Evolutionary conservation across 2,888 invertebrate genomes (phyloP).

Genomic region (Dicyrtoma fusca): DNA sequence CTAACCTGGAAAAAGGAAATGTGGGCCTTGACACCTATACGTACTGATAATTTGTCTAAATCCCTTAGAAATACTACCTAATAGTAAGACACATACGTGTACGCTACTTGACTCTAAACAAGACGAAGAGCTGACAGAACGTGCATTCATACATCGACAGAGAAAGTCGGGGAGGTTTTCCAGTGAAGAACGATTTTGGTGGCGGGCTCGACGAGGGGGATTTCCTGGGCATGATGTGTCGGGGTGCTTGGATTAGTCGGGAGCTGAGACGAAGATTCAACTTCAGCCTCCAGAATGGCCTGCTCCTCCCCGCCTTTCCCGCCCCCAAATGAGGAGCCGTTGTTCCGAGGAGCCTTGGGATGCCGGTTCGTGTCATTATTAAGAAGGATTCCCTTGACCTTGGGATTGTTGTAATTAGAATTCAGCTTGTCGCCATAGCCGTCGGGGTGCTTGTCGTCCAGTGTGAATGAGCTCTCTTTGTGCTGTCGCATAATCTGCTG

Average conservation of each 20-base stretch:
- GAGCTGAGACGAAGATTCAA: slow-evolving; percentile 11
- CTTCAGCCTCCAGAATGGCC: slow-evolving; percentile 22
- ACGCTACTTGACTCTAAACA: too few species aligned
- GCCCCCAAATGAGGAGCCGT: not conserved
- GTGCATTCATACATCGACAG: slow-evolving; percentile 5
- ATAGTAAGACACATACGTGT: too few species aligned
- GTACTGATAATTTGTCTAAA: too few species aligned
- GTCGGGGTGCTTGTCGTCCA: too few species aligned
- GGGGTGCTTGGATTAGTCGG: not conserved
- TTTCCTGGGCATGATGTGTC: not conserved
- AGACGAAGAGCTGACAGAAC: too few species aligned
- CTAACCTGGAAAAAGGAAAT: too few species aligned
- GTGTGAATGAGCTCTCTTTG: slow-evolving; percentile 5
- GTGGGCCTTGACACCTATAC: too few species aligned
- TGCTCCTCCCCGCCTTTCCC: not conserved
- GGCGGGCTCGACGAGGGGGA: not conserved
- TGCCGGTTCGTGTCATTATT: not conserved
- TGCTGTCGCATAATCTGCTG: not conserved
- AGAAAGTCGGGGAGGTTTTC: slow-evolving; percentile 29
- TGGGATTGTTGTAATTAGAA: too few species aligned
- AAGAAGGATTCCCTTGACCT: not conserved
- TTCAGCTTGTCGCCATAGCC: too few species aligned
- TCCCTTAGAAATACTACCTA: too few species aligned
- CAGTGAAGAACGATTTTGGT: slow-evolving; percentile 13
- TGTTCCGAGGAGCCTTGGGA: not conserved